Evolutionary conservation across 2,797 vertebrate genomes (phyloP).

Genomic region (Danio kyathit): DNA sequence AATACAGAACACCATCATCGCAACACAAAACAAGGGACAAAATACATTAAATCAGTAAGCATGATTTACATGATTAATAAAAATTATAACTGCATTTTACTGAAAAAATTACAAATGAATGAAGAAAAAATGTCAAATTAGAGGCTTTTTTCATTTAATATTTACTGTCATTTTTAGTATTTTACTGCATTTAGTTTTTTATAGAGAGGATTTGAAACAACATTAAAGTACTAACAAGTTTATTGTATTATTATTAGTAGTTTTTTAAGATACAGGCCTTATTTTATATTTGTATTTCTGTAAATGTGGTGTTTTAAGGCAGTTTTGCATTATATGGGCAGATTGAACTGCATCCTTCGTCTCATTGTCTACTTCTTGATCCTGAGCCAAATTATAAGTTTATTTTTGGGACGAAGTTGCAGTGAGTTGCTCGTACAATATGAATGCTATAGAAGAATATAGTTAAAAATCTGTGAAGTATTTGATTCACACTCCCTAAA

Average conservation of each 20-base stretch:
- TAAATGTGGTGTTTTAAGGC: neutral
- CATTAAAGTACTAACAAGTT: too few species aligned
- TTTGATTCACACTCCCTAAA: constrained; percentile 35
- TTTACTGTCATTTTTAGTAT: too few species aligned
- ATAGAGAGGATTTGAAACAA: neutral
- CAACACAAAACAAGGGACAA: too few species aligned
- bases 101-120: too few species aligned
- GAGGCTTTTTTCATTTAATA: too few species aligned
- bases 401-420: constrained; percentile 32
- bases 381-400: constrained; percentile 50
- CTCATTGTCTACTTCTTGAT: constrained; percentile 41
- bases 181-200: neutral
- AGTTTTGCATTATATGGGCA: neutral
- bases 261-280: neutral
- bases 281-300: neutral
- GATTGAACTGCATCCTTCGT: constrained; percentile 24
- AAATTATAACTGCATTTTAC: too few species aligned
- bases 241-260: too few species aligned
- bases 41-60: too few species aligned
- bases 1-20: too few species aligned
- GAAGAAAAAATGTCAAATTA: too few species aligned
- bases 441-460: constrained; percentile 13
- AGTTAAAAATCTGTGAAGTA: constrained; percentile 49
- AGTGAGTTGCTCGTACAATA: constrained; percentile 34
- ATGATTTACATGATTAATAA: too few species aligned